Base-by-base conservation (phyloP, 2,888 invertebrate genomes). In the Pseudeuparius sepicola region DNA sequence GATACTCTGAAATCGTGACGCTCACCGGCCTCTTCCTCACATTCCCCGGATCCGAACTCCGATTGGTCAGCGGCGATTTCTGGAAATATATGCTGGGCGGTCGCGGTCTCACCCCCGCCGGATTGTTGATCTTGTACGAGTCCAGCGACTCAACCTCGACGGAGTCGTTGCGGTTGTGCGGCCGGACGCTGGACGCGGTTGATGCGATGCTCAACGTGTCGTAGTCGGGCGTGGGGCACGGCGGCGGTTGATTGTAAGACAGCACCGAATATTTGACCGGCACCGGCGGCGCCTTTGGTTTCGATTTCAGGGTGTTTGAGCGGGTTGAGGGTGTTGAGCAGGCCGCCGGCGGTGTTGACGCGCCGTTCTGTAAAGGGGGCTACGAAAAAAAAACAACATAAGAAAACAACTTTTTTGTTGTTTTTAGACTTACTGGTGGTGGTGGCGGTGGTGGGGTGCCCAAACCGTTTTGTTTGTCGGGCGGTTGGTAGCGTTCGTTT, bases 101-200 rank as follows among this genome's bases (percentile, higher is more conserved):
- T 51, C 73, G 75, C 24, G 77, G 76, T 37, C 65, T 66, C 14
- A 68, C 62, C 37, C 67, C 70, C 3, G 68, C 63, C 14, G 77
- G 74, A 53, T 77, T 75, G 44, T 75, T 77, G 45, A 82, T 56
- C 52, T 75, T 76, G 59, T 76, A 81, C 4, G 82, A 82, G 57
- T 83, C 82, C 47, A 83, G 62, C 13, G 81, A 81, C 51, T 81
- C 78, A 67, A 82, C 70, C 59, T 83, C 83, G 7, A 77, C 82
- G 18, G 71, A 67, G 40, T 77, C 77, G 29, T 58, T 61, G 36
- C 49, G 36, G 14, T 24, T 36, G 39, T 48, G 49, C 27, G 46
- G 36, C 37, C 44, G 46, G n/a, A 34, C 38, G 15, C 37, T 43
- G 33, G 52, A 44, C 41, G 51, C 24, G n/a, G 52, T 49, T 9